phyloP scores from a whole-genome alignment of 2,888 invertebrate genomes.

The Nephrotoma guestfalica region DNA sequence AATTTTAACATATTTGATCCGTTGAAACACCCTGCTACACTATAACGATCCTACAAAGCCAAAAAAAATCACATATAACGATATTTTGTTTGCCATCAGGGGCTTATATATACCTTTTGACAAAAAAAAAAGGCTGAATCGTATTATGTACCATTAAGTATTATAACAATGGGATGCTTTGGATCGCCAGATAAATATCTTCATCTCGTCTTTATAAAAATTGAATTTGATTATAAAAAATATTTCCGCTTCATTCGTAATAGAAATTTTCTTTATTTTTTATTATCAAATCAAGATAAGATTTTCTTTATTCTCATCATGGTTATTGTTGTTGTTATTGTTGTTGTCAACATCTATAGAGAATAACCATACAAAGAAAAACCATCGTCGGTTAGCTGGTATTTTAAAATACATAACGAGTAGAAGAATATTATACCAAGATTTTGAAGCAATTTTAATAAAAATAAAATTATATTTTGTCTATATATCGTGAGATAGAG shows the following conservation, averaged over 20 bases:
- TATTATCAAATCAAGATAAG: neutral
- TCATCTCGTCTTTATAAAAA: neutral
- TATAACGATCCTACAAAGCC: no score
- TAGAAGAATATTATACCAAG: neutral
- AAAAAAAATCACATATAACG: no score
- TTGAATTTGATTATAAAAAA: neutral
- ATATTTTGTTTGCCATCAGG: no score
- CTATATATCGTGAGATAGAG: neutral
- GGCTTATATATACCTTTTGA: neutral
- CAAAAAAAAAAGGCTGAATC: neutral
- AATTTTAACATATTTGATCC: neutral
- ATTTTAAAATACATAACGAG: neutral
- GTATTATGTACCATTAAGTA: neutral
- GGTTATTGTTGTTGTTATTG: neutral
- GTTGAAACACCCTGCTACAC: neutral
- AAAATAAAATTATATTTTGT: neutral
- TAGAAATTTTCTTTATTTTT: neutral
- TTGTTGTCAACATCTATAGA: neutral
- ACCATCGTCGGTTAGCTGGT: neutral
- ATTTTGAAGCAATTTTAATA: neutral
- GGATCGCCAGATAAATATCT: neutral
- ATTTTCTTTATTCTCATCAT: neutral
- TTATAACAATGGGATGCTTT: neutral
- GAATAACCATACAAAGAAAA: neutral
- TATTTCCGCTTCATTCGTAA: neutral